Conservation (phyloP, 2,797 vertebrate species). For the Channallabes apus region DNA sequence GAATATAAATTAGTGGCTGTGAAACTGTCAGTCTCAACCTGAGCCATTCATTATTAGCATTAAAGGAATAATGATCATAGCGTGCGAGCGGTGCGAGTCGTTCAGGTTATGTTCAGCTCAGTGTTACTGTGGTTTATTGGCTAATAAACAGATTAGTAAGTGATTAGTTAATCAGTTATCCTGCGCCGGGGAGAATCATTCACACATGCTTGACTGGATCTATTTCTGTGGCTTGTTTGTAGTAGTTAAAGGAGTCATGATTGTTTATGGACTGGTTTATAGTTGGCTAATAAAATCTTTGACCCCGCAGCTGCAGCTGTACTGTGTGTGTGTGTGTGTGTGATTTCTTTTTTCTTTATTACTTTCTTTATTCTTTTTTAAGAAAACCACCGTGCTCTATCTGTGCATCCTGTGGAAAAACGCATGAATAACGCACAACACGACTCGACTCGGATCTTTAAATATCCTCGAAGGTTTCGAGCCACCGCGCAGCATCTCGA, state of each 20-base stretch:
- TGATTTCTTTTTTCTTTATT: background rate
- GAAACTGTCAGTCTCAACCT: background rate
- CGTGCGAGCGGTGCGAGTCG: background rate
- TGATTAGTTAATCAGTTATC: background rate
- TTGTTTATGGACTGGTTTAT: slow-evolving; percentile 57
- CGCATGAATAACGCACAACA: background rate
- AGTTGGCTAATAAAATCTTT: slow-evolving; percentile 52
- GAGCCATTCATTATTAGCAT: slow-evolving; percentile 13
- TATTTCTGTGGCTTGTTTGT: background rate
- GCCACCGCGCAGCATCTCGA: background rate
- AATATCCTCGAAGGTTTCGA: background rate
- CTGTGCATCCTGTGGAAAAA: background rate
- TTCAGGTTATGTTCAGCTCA: background rate
- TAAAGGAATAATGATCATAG: slow-evolving; percentile 20
- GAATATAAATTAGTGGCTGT: slow-evolving; percentile 15
- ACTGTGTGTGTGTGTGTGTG: background rate
- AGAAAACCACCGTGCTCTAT: background rate
- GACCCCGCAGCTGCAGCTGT: slow-evolving; percentile 37
- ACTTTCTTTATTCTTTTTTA: background rate
- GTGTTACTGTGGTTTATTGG: background rate
- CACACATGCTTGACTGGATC: background rate
- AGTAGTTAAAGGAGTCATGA: slow-evolving; percentile 21
- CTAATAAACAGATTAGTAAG: background rate
- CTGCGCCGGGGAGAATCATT: background rate
- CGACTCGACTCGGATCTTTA: background rate